Conservation (phyloP, 2,888 invertebrate genomes). For the Leucania comma region DNA sequence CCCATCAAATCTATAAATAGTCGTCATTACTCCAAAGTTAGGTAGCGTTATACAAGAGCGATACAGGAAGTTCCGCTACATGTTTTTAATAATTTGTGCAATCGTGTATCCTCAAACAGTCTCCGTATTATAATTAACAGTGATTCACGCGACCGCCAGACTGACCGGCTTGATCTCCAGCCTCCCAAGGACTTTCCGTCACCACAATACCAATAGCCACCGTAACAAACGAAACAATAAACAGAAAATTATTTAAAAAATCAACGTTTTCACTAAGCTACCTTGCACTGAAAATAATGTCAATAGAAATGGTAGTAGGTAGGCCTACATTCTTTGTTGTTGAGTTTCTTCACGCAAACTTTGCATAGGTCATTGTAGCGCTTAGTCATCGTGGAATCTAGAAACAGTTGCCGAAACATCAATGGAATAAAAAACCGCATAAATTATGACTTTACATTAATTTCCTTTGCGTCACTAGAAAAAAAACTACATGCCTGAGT, state of each 20-base stretch:
- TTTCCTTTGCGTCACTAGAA: slow-evolving; percentile 31
- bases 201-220: slow-evolving; percentile 25
- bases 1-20: neutral
- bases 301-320: slow-evolving; percentile 28
- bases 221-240: slow-evolving; percentile 32
- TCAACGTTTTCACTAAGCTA: slow-evolving; percentile 23
- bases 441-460: slow-evolving; percentile 28
- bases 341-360: slow-evolving; percentile 22
- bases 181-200: slow-evolving; percentile 45
- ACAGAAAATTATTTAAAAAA: slow-evolving; percentile 4
- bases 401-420: slow-evolving; percentile 19
- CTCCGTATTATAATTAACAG: slow-evolving; percentile 10
- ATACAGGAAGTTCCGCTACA: slow-evolving; percentile 20
- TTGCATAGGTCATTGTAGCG: slow-evolving; percentile 36
- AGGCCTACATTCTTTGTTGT: slow-evolving; percentile 14
- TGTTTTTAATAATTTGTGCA: neutral
- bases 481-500: slow-evolving; percentile 22
- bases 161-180: slow-evolving; percentile 46
- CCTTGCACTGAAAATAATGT: slow-evolving; percentile 20
- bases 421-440: slow-evolving; percentile 5
- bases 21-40: neutral
- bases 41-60: slow-evolving; percentile 1
- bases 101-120: slow-evolving; percentile 8
- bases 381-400: slow-evolving; percentile 43
- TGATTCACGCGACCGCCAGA: slow-evolving; percentile 52